These are phyloP conservation scores for Aramus guarauna DNA, from an alignment of 2,113 vertebrate species.

Conservation along the genomic window DNA sequence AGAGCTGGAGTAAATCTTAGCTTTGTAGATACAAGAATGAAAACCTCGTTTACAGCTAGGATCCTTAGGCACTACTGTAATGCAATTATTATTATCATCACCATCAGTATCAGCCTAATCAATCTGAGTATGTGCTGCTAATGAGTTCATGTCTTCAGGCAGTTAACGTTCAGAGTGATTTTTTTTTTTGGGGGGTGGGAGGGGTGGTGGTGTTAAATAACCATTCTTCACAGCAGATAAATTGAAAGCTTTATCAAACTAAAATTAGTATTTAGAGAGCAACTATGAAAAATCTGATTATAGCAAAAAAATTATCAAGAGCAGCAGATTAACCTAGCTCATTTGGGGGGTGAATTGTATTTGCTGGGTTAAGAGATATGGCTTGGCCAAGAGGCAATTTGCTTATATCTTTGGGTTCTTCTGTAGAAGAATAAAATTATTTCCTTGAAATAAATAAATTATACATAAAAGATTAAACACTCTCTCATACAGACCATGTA, in stretches of 20 bases:
- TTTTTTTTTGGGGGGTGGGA: background rate
- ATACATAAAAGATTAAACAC: background rate
- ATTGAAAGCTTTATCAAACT: constrained; percentile 3
- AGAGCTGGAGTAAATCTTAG: background rate
- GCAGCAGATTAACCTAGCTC: background rate
- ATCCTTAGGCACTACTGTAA: constrained; percentile 20
- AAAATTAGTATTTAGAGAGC: constrained; percentile 9
- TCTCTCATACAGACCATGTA: background rate
- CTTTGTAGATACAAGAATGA: background rate
- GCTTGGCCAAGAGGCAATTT: background rate
- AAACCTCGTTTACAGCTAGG: background rate
- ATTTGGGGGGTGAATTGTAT: background rate
- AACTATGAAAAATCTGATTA: constrained; percentile 11
- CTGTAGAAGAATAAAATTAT: background rate
- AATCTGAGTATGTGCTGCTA: constrained; percentile 5
- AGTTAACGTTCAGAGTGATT: background rate
- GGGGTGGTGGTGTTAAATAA: background rate
- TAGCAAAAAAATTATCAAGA: background rate
- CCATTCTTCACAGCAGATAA: background rate
- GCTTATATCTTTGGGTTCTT: background rate
- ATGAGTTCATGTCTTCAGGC: background rate
- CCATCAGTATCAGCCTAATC: constrained; percentile 24
- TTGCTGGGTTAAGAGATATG: background rate
- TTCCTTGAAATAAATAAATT: background rate
- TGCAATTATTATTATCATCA: constrained; percentile 20